Percentiles rank a stretch among this genome's conserved stretches.
Conservation (phyloP, 2,888 invertebrate species). For the Cybosia mesomella region DNA sequence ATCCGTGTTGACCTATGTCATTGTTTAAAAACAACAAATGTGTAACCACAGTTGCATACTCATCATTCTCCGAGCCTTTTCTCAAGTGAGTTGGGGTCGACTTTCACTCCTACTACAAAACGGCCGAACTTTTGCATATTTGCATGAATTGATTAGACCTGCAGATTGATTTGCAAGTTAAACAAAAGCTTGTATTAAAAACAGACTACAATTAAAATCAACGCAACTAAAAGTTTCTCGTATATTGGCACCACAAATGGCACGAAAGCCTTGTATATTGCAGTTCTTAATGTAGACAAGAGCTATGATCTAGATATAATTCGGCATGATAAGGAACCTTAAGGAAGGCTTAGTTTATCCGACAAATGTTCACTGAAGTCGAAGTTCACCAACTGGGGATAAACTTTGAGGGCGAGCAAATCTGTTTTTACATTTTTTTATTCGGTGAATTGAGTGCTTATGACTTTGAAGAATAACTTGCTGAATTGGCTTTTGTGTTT, state of each 20-base stretch:
- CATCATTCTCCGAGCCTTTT: too few species aligned
- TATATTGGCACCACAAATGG: background rate
- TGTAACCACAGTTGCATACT: too few species aligned
- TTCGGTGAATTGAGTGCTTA: slow-evolving; percentile 5
- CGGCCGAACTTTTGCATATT: too few species aligned
- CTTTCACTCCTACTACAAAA: too few species aligned
- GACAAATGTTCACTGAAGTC: background rate
- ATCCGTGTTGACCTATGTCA: too few species aligned
- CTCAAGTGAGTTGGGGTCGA: too few species aligned
- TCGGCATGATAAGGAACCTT: slow-evolving; percentile 14
- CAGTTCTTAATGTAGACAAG: slow-evolving; percentile 25
- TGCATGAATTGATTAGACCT: too few species aligned
- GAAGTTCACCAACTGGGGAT: slow-evolving; percentile 10
- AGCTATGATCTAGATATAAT: slow-evolving; percentile 37
- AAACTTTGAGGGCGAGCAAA: slow-evolving; percentile 11
- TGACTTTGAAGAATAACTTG: slow-evolving; percentile 13
- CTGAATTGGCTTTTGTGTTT: slow-evolving; percentile 1
- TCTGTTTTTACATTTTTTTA: slow-evolving; percentile 1
- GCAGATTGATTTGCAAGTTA: background rate
- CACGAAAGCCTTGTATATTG: slow-evolving; percentile 25
- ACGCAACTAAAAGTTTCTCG: slow-evolving; percentile 8
- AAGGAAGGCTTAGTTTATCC: background rate
- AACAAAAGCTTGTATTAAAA: background rate
- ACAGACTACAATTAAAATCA: background rate
- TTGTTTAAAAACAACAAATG: too few species aligned